A percentile compares a stretch with the other conserved stretches of the same genome.
Evolutionary conservation across 2,113 vertebrate species (phyloP).

Genomic region (Diphyllodes magnificus): DNA sequence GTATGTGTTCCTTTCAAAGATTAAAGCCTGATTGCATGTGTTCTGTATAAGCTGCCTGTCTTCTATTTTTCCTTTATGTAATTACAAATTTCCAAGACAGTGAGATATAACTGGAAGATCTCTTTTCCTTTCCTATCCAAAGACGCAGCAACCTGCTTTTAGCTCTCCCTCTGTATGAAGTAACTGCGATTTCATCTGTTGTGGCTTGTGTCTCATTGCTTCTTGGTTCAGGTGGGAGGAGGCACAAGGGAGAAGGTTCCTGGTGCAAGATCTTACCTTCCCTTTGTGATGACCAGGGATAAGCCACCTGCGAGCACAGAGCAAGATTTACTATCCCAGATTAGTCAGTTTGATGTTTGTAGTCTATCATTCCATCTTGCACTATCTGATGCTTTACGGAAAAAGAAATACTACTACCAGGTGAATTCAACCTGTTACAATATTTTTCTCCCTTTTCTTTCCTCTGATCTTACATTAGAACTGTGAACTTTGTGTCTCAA

Average conservation of each 20-base stretch:
- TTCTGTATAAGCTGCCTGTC: neutral
- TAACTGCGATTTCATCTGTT: neutral
- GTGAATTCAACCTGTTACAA: neutral
- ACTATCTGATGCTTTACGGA: neutral
- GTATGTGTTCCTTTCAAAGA: neutral
- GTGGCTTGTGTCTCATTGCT: neutral
- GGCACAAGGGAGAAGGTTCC: neutral
- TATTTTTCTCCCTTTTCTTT: neutral
- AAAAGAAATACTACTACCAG: neutral
- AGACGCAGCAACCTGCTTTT: neutral
- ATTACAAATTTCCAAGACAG: neutral
- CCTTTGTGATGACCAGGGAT: neutral
- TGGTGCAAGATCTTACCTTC: neutral
- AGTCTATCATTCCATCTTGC: neutral
- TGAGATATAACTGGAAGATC: neutral
- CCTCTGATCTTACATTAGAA: neutral
- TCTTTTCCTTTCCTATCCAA: neutral
- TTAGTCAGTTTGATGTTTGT: neutral
- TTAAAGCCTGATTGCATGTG: neutral
- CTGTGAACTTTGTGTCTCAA: neutral
- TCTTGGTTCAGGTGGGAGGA: neutral
- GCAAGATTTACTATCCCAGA: neutral
- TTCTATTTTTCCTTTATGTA: neutral
- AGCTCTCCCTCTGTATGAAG: neutral
- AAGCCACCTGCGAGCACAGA: neutral